These are phyloP conservation scores for Cisticola juncidis DNA, from an alignment of 2,113 vertebrate genomes.

Conservation along the genomic window DNA sequence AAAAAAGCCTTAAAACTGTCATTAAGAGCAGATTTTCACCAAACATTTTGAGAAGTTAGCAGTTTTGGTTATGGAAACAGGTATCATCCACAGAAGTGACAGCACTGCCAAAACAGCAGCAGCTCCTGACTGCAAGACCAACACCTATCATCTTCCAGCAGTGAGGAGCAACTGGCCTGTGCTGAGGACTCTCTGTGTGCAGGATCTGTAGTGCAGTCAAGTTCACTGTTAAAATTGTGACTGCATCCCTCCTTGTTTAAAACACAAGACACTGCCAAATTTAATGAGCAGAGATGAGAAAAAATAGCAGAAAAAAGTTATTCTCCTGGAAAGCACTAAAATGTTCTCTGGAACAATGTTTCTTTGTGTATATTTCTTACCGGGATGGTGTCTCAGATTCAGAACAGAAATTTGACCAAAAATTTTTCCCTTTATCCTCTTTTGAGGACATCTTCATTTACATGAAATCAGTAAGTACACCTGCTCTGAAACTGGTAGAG, in stretches of 20 bases:
- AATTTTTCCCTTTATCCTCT: neutral
- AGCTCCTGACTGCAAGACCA: neutral
- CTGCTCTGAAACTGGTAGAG: neutral
- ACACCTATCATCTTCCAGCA: neutral
- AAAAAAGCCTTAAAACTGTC: neutral
- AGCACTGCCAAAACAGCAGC: neutral
- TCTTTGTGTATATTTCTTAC: neutral
- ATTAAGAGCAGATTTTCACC: neutral
- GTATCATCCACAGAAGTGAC: neutral
- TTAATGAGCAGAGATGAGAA: neutral
- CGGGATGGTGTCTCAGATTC: neutral
- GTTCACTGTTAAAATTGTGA: neutral
- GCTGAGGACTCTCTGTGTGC: neutral
- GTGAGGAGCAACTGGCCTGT: neutral
- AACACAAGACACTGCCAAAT: neutral
- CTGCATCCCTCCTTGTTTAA: neutral
- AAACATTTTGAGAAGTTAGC: neutral
- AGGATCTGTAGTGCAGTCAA: neutral
- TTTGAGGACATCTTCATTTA: neutral
- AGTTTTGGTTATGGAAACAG: neutral
- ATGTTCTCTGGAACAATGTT: neutral
- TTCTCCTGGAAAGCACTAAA: neutral
- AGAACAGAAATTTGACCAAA: neutral
- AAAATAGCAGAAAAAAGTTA: neutral
- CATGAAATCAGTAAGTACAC: neutral